Percentiles rank a stretch among this genome's conserved stretches.
These are phyloP conservation scores for Hypotaenidia philippensis DNA, from an alignment of 2,797 vertebrate genomes.

Conservation along the genomic window DNA sequence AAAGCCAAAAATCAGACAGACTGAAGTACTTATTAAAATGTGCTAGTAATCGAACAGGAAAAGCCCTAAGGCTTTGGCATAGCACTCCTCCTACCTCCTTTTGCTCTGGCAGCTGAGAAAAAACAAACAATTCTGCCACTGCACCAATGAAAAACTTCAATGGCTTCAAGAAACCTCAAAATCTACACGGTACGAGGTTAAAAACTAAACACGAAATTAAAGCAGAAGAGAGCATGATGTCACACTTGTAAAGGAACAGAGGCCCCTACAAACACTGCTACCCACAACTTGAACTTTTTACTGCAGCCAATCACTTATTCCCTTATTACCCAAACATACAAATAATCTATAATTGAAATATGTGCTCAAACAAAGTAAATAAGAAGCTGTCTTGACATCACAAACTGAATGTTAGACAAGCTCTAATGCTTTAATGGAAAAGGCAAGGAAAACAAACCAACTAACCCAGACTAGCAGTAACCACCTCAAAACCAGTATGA, in stretches of 20 bases:
- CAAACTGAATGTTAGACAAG: background rate
- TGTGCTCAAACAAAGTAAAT: background rate
- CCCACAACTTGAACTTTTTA: accelerated
- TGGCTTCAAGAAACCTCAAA: conserved; percentile 25
- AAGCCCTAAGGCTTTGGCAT: background rate
- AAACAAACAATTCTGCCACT: background rate
- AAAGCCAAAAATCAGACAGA: conserved; percentile 2
- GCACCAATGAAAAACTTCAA: background rate
- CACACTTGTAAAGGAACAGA: background rate
- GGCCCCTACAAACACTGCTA: background rate
- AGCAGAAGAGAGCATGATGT: background rate
- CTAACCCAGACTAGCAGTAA: background rate
- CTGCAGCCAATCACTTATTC: background rate
- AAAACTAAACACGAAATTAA: background rate
- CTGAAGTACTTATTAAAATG: background rate
- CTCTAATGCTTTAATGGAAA: background rate
- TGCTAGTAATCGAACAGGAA: background rate
- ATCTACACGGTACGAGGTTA: background rate
- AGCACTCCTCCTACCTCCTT: background rate
- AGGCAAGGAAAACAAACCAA: background rate
- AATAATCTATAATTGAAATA: background rate
- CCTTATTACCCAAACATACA: background rate
- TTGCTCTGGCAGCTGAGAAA: background rate
- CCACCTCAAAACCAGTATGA: background rate
- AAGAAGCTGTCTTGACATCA: background rate